phyloP scores from a whole-genome alignment of 2,797 vertebrate species.

The Parambassis ranga region DNA sequence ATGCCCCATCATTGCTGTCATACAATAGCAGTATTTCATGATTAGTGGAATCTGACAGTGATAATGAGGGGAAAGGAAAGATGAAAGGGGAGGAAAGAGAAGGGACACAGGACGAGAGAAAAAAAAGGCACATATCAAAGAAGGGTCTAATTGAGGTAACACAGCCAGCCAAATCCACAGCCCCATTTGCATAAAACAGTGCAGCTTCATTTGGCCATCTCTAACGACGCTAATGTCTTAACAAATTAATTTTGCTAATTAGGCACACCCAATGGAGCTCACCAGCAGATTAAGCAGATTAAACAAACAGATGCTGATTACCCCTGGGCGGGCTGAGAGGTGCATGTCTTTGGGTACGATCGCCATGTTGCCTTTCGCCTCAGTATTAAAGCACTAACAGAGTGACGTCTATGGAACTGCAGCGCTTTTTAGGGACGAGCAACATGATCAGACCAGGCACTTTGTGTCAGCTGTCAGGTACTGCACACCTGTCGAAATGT shows the following conservation, averaged over 20 bases:
- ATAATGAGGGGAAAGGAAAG: slow-evolving; percentile 84
- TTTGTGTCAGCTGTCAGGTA: slow-evolving; percentile 3
- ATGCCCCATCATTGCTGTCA: slow-evolving; percentile 46
- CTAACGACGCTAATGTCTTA: slow-evolving; percentile 97
- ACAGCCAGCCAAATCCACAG: slow-evolving; percentile 87
- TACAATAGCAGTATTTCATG: slow-evolving; percentile 65
- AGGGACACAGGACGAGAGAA: slow-evolving; percentile 76
- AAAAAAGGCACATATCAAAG: slow-evolving; percentile 87
- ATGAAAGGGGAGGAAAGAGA: slow-evolving; percentile 87
- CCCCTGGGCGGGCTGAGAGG: slow-evolving; percentile 75
- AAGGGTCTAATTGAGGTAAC: slow-evolving; percentile 97
- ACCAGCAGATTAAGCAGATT: slow-evolving; percentile 95
- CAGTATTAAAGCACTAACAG: slow-evolving; percentile 12
- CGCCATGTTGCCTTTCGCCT: background rate
- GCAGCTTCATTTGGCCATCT: slow-evolving; percentile 91
- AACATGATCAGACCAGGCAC: background rate
- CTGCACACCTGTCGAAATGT: slow-evolving; percentile 14
- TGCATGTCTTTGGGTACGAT: slow-evolving; percentile 45
- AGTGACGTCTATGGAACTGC: slow-evolving; percentile 7
- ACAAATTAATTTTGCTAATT: slow-evolving; percentile 99
- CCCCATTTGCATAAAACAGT: slow-evolving; percentile 95
- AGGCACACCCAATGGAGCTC: slow-evolving; percentile 95
- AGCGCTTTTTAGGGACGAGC: background rate
- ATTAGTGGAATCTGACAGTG: slow-evolving; percentile 68
- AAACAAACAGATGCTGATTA: slow-evolving; percentile 95